Evolutionary conservation across 37 sponge, comb jelly and placozoan genomes (phyloP), one percentile per base, ranked within the genome.

Genomic region (Beroe ovata): DNA sequence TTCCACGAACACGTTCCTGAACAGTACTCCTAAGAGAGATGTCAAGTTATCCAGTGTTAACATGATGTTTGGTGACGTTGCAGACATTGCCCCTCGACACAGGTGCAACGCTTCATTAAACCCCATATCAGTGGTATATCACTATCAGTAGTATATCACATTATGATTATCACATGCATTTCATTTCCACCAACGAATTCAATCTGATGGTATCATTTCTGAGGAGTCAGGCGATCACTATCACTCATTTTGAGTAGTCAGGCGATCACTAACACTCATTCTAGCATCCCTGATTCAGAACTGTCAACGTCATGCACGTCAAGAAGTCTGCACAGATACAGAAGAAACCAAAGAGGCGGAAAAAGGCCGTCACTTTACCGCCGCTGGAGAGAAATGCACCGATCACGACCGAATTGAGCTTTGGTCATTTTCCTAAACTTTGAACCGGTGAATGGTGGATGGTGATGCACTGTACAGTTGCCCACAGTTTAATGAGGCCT

Each of bases 51-150:
- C 54, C 25, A 77, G 47, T 77, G 84, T 77, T 0, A 77, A 77
- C 38, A 69, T 69, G 71, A 77, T 77, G 84, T 77, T 77, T 77
- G 84, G 84, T n/a, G 84, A 42, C 16, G 38, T 39, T 25, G 8
- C 54, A 3, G 36, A 66, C 30, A 14, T 66, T 66, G 18, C 69
- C 19, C 36, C 36, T 1, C 36, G 30, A 11, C 69, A 66, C 32
- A 26, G 69, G 69, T 66, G 16, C 6, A 6, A 47, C 54, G 11
- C 54, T 11, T 47, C 54, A 47, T 11, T 11, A 16, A 47, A 11
- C 11, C 11, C 54, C 54, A 47, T 47, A 47, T 16, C n/a, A n/a
- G n/a, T n/a, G n/a, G n/a, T n/a, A n/a, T n/a, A n/a, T n/a, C n/a
- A n/a, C n/a, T n/a, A n/a, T n/a, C n/a, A n/a, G n/a, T n/a, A n/a